These are phyloP conservation scores for Schizaphis graminum DNA, from an alignment of 2,888 invertebrate genomes.

Conservation along the genomic window DNA sequence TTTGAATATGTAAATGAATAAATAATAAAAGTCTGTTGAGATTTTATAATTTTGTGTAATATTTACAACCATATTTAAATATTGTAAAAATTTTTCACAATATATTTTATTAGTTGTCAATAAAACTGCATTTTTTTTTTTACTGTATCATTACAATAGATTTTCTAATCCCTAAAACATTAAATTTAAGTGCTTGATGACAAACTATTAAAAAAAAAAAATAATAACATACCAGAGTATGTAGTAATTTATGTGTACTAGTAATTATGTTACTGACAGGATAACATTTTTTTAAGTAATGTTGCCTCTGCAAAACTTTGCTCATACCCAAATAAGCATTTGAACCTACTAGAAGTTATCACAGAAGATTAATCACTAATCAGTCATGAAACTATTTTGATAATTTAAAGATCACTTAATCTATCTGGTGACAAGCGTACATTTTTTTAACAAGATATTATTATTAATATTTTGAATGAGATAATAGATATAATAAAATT, in stretches of 20 bases:
- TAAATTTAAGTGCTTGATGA: not conserved
- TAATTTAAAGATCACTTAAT: not conserved
- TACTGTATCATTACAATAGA: not conserved
- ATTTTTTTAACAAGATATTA: not conserved
- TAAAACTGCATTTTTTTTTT: not conserved
- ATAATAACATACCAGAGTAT: not conserved
- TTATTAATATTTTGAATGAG: too few relatives aligned
- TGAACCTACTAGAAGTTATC: not conserved
- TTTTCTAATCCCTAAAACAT: not conserved
- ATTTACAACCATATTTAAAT: not conserved
- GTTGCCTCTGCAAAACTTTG: not conserved
- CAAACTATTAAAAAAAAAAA: not conserved
- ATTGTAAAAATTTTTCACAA: not conserved
- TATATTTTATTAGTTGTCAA: not conserved
- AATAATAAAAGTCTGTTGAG: not conserved
- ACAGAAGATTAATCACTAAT: not conserved
- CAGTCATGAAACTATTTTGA: not conserved
- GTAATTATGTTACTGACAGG: not conserved
- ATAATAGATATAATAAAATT: not conserved
- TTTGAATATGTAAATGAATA: not conserved
- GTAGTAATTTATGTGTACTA: not conserved
- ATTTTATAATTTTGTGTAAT: conserved; percentile 32
- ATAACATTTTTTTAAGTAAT: not conserved
- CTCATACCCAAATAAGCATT: not conserved
- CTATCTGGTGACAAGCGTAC: not conserved